Base-by-base conservation (phyloP, 1,140 invertebrate species). In the Polypedilum vanderplanki region DNA sequence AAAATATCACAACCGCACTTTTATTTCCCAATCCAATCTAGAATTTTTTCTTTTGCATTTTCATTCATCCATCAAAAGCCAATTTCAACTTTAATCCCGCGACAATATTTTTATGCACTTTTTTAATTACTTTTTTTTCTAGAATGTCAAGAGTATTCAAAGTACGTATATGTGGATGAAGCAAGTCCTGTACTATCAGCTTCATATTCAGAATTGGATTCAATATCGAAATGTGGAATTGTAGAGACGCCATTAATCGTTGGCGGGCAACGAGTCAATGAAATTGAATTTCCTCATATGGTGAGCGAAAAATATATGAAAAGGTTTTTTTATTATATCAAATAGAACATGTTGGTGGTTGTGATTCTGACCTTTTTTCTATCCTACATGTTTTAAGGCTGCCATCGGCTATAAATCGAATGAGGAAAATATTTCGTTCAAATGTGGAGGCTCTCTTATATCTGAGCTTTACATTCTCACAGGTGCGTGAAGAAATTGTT, bases 231-330 rank as follows among this genome's bases (percentile, higher is more conserved):
- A 41, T 85, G 84, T 75, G 78, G 79, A 8, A 80, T 81, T 70
- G 76, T 81, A 15, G 80, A 81, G 41, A 79, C 80, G 1, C 81
- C 79, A 24, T 77, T 85, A 5, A 84, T 86, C 67, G 79, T 86
- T 41, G 84, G 84, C 17, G 85, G 84, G 15, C 75, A 77, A 0
- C 77, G 78, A 75, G 81, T 83, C 3, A 78, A 79, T 41, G 77
- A 73, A 0, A 78, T 75, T 41, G 85, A 86, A 78, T 85, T 85
- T 78, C 84, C 85, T 7, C 84, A 85, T 22, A 85, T 84, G 84
- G 85, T 85, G 78, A 79, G 75, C 75, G 64, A 73, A 74, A 15
- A 74, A 15, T 3, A 15, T n/a, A 40, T 10, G 1, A n/a, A 17
- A 15, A 12, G n/a, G n/a, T 15, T 57, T 1, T 57, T 57, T 57